These are phyloP conservation scores for Bufo gargarizans DNA, from an alignment of 2,113 vertebrate species.

Conservation along the genomic window DNA sequence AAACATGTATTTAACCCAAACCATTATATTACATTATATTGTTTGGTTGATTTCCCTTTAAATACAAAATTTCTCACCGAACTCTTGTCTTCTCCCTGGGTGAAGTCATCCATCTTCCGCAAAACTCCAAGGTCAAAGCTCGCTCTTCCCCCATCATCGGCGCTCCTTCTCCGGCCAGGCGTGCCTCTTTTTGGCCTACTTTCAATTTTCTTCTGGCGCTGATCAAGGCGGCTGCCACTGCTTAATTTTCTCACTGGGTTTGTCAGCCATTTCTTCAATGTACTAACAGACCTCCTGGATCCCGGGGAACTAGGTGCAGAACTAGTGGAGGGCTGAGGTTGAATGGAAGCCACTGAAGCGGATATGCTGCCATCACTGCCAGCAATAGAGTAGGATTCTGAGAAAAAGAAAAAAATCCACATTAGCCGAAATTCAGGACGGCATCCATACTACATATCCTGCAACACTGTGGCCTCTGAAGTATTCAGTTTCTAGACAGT, in stretches of 20 bases:
- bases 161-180: constrained; percentile 55
- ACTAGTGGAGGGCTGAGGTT: constrained; percentile 80
- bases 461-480: neutral
- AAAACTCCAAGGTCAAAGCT: constrained; percentile 72
- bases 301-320: constrained; percentile 84
- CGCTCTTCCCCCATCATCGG: constrained; percentile 62
- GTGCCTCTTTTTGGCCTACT: constrained; percentile 68
- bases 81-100: constrained; percentile 70
- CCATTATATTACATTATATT: neutral
- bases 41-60: neutral
- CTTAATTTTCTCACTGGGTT: constrained; percentile 84
- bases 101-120: constrained; percentile 65
- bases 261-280: constrained; percentile 85
- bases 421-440: neutral
- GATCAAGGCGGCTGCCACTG: constrained; percentile 70
- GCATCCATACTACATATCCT: neutral
- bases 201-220: constrained; percentile 75
- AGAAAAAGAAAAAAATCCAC: constrained; percentile 17
- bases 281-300: constrained; percentile 82
- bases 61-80: constrained; percentile 69
- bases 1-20: neutral
- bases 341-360: constrained; percentile 83
- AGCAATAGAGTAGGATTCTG: constrained; percentile 87
- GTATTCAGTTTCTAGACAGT: neutral
- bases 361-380: constrained; percentile 90